A percentile compares a stretch with the other conserved stretches of the same genome.
Conservation (phyloP, 2,888 invertebrate genomes). For the Philhelius pedissequus region DNA sequence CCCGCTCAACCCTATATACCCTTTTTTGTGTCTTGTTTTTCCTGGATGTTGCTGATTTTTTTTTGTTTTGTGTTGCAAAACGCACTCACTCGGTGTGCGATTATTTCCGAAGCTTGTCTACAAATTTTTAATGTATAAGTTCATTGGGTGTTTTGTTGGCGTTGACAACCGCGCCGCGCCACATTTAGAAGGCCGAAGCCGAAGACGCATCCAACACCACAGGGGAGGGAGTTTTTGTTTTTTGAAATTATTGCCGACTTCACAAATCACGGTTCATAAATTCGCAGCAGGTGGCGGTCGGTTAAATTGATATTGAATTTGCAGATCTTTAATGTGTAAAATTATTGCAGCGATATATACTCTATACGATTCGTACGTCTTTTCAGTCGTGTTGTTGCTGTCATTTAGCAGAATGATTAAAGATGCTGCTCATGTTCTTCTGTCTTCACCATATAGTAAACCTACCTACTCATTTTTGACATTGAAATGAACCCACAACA, state of each 20-base stretch:
- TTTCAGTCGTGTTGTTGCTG: neutral
- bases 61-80: conserved; percentile 31
- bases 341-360: neutral
- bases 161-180: conserved; percentile 56
- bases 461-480: neutral
- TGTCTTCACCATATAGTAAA: neutral
- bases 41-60: conserved; percentile 30
- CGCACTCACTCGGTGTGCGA: conserved; percentile 44
- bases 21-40: neutral
- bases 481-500: neutral
- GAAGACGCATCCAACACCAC: conserved; percentile 48
- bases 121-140: conserved; percentile 66
- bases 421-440: neutral
- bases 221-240: conserved; percentile 44
- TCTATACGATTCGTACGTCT: neutral
- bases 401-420: conserved; percentile 13
- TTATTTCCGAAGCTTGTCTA: conserved; percentile 67
- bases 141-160: conserved; percentile 66
- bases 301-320: conserved; percentile 20
- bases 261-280: conserved; percentile 65
- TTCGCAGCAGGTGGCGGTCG: conserved; percentile 61
- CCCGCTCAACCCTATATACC: no score
- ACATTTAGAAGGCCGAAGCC: conserved; percentile 30
- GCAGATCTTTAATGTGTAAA: conserved; percentile 13
- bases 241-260: conserved; percentile 65